phyloP scores from a whole-genome alignment of 2,888 invertebrate genomes.

The Herminia tarsipennalis region DNA sequence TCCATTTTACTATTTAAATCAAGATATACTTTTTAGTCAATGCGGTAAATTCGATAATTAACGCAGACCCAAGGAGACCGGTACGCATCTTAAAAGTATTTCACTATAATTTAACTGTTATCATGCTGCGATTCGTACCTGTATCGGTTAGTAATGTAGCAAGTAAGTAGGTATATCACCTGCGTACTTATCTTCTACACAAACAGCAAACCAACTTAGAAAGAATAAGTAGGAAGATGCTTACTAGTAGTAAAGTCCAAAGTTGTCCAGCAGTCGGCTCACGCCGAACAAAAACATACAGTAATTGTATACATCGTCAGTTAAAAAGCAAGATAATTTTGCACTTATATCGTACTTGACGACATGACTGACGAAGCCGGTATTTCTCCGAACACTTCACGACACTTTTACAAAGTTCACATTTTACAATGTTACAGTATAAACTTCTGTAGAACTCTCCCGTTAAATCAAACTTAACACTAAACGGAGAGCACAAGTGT shows the following conservation, averaged over 20 bases:
- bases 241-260: slow-evolving; percentile 53
- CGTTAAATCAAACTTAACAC: slow-evolving; percentile 46
- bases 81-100: slow-evolving; percentile 31
- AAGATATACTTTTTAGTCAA: not conserved
- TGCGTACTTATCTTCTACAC: slow-evolving; percentile 11
- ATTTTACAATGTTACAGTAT: slow-evolving; percentile 52
- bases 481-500: slow-evolving; percentile 63
- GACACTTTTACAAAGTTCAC: slow-evolving; percentile 69
- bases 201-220: slow-evolving; percentile 22
- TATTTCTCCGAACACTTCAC: slow-evolving; percentile 77
- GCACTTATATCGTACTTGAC: slow-evolving; percentile 77
- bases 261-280: slow-evolving; percentile 42
- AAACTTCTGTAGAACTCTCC: slow-evolving; percentile 45
- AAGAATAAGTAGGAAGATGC: slow-evolving; percentile 29
- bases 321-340: slow-evolving; percentile 64
- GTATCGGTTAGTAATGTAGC: slow-evolving; percentile 1
- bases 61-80: slow-evolving; percentile 18
- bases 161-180: slow-evolving; percentile 4
- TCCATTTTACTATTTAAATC: slow-evolving; percentile 7
- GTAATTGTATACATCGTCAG: slow-evolving; percentile 65
- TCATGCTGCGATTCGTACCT: slow-evolving; percentile 11
- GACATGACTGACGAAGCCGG: slow-evolving; percentile 70
- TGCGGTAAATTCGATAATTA: slow-evolving; percentile 21
- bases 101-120: slow-evolving; percentile 9
- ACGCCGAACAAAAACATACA: slow-evolving; percentile 62